phyloP scores from a whole-genome alignment of 1,140 invertebrate genomes.

The Tribolium madens region DNA sequence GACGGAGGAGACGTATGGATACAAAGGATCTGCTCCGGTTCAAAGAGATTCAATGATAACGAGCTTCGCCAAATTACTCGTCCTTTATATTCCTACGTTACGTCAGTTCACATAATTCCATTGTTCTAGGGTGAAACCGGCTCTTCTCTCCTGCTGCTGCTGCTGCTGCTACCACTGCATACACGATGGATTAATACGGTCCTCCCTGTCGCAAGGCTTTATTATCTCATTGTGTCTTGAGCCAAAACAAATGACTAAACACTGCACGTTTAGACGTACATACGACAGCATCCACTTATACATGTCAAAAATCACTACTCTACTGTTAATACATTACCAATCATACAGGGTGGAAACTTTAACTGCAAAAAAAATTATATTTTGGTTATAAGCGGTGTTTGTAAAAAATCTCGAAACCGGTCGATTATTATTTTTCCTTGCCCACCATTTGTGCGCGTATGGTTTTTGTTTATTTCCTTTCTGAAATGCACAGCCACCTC shows the following conservation, averaged over 20 bases:
- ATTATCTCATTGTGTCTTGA: constrained; percentile 42
- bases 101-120: constrained; percentile 57
- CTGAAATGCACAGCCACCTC: too few relatives aligned
- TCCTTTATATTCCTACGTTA: constrained; percentile 58
- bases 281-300: background rate
- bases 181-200: constrained; percentile 40
- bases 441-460: too few relatives aligned
- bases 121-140: constrained; percentile 49
- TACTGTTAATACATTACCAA: background rate
- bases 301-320: background rate
- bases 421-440: too few relatives aligned
- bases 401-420: too few relatives aligned
- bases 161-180: background rate
- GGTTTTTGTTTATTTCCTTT: too few relatives aligned
- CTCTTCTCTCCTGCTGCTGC: constrained; percentile 2
- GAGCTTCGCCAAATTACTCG: constrained; percentile 58
- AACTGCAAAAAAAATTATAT: too few relatives aligned
- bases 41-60: constrained; percentile 58
- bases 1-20: constrained; percentile 47
- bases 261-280: background rate
- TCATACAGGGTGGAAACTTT: background rate
- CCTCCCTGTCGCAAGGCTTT: constrained; percentile 23
- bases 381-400: too few relatives aligned
- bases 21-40: constrained; percentile 53
- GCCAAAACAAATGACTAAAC: constrained; percentile 44